Base-by-base conservation (phyloP, 2,797 vertebrate genomes). In the Rhinogobio ventralis region DNA sequence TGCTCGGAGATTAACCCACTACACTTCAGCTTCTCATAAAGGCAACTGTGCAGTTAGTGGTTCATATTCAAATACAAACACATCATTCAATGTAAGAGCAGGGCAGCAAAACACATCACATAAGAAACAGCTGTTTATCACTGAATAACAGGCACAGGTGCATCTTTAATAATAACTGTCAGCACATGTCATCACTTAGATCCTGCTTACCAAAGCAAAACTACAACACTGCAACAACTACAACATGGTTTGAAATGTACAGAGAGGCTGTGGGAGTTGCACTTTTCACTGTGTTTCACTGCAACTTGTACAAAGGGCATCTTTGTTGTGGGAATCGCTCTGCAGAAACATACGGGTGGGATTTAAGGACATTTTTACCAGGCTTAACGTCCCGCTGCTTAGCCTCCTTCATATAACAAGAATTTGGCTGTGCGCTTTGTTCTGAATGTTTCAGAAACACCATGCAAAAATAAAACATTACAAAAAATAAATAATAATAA, bases 1-100 rank as follows among this genome's bases (percentile, higher is more conserved):
- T 88, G 72, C 73, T 64, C 36, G 5, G 77, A 84, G 84, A 89
- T 86, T 84, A 84, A 84, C 64, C 60, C 53, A 75, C 53, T 79
- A 81, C 39, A 46, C 15, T 17, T 23, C 67, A 36, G 11, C 9
- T 11, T n/a, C 55, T 55, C 80, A 49, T 39, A 57, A 25, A 45
- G 46, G 81, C 51, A 20, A 51, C 30, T 49, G 45, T 73, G 15
- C 25, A 30, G 19, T 23, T 8, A 53, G 19, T 53, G 19, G 19
- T 23, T 53, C 51, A 53, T 53, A 3, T 62, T 45, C 25, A 49
- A 19, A 45, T 20, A 30, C 36, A 55, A 6, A 39, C 36, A 45
- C 36, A 17, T n/a, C 4, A n/a, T 51, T 23, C 45, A 20, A 79
- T 13, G 23, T 9, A 67, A 17, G 71, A 51, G 9, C 28, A 33